Percentiles rank a stretch among this genome's conserved stretches.
Conservation (phyloP, 92 coral and sea anemone genomes). For the Porites divaricata region DNA sequence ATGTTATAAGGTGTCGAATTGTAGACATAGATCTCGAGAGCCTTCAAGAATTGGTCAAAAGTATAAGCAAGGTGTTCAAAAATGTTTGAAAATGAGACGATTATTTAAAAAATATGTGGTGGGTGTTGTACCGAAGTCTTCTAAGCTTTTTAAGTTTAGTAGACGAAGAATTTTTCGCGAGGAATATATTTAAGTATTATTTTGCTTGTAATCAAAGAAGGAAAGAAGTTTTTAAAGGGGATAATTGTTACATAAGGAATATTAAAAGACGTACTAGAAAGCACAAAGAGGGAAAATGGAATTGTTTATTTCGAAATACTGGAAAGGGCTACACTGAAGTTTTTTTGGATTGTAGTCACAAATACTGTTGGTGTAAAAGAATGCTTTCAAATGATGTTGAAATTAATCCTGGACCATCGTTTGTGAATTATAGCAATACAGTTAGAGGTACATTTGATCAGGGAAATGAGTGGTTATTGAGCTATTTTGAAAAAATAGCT, state of each 20-base stretch:
- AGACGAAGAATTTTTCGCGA: background rate
- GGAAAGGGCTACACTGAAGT: background rate
- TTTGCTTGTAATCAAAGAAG: background rate
- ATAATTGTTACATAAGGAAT: background rate
- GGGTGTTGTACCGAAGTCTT: constrained; percentile 14
- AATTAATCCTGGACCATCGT: constrained; percentile 11
- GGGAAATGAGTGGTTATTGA: background rate
- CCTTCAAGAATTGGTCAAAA: background rate
- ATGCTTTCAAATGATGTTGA: constrained; percentile 6
- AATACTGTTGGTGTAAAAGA: background rate
- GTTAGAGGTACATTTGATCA: constrained; percentile 19
- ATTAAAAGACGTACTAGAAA: background rate
- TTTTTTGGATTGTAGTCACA: background rate
- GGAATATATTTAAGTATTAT: background rate
- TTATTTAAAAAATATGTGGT: background rate
- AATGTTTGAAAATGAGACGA: background rate
- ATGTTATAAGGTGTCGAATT: background rate
- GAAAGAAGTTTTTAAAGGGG: background rate
- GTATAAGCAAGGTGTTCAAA: background rate
- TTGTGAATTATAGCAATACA: background rate
- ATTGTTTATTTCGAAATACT: too few species aligned
- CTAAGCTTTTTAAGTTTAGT: background rate
- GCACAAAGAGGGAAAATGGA: background rate
- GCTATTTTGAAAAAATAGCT: too few species aligned
- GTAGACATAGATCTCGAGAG: background rate